Evolutionary conservation across 2,888 invertebrate species (phyloP).

Genomic region (Minunthozetes semirufus): DNA sequence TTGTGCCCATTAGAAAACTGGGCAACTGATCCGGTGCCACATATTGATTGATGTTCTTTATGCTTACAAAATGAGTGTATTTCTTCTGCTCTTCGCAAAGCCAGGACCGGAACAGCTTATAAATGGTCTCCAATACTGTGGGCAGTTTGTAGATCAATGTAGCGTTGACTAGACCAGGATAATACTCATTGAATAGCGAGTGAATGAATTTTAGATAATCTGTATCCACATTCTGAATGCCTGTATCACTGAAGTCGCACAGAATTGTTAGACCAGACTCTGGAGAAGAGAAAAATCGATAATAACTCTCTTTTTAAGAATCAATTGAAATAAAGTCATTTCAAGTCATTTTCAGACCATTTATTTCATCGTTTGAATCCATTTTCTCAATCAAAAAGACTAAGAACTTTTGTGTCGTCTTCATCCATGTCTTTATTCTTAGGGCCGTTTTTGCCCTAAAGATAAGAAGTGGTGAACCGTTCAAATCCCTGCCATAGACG

Average conservation of each 20-base stretch:
- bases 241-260: background rate
- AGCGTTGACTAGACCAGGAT: background rate
- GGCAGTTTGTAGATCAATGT: background rate
- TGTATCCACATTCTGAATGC: background rate
- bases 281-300: background rate
- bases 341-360: background rate
- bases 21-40: slow-evolving; percentile 6
- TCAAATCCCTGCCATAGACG: slow-evolving; percentile 24
- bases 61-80: background rate
- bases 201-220: background rate
- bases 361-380: slow-evolving; percentile 25
- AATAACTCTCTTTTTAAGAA: too few relatives aligned
- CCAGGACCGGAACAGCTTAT: slow-evolving; percentile 1
- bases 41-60: slow-evolving; percentile 3
- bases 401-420: background rate
- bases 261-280: background rate
- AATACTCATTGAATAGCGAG: slow-evolving; percentile 8
- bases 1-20: background rate
- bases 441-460: slow-evolving; percentile 17
- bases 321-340: background rate
- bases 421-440: slow-evolving; percentile 15
- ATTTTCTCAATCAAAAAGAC: slow-evolving; percentile 26
- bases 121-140: background rate
- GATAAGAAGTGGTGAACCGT: slow-evolving; percentile 14
- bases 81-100: slow-evolving; percentile 11